phyloP scores from a whole-genome alignment of 2,797 vertebrate genomes.

The Erpetoichthys calabaricus region DNA sequence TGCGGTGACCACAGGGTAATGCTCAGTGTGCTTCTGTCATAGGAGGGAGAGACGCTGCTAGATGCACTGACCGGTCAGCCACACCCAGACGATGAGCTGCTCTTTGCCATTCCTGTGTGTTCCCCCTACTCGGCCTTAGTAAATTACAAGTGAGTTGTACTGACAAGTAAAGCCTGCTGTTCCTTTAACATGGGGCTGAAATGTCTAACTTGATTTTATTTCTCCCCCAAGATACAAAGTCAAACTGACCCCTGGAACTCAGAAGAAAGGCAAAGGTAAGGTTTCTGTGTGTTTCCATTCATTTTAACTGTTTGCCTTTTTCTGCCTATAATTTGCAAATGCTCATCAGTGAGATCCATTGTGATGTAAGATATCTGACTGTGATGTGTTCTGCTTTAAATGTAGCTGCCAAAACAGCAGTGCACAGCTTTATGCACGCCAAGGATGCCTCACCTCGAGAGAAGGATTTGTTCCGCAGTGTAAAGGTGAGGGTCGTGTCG shows the following conservation, averaged over 20 bases:
- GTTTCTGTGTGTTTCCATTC: neutral
- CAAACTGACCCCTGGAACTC: conserved; percentile 85
- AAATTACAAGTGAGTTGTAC: conserved; percentile 69
- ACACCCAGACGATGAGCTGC: conserved; percentile 69
- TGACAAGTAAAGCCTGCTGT: neutral
- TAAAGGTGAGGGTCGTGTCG: conserved; percentile 59
- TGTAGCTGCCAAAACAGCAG: conserved; percentile 80
- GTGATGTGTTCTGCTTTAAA: too few relatives aligned
- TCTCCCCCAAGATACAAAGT: conserved; percentile 71
- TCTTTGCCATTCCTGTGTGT: conserved; percentile 85
- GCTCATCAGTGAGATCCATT: neutral
- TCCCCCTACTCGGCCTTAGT: conserved; percentile 81
- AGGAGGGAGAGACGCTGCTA: conserved; percentile 66
- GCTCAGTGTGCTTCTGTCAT: neutral
- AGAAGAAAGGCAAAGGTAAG: conserved; percentile 96
- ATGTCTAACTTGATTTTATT: conserved; percentile 4
- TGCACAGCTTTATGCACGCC: conserved; percentile 82
- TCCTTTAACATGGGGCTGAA: too few relatives aligned
- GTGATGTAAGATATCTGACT: too few relatives aligned
- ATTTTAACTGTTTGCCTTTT: neutral
- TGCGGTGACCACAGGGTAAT: too few relatives aligned
- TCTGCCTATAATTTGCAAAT: neutral
- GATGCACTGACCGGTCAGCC: conserved; percentile 82
- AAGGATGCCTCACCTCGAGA: conserved; percentile 71
- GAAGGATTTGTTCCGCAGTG: conserved; percentile 85